Base-by-base conservation (phyloP, 2,797 vertebrate species). In the Mormyrops boulengeri region DNA sequence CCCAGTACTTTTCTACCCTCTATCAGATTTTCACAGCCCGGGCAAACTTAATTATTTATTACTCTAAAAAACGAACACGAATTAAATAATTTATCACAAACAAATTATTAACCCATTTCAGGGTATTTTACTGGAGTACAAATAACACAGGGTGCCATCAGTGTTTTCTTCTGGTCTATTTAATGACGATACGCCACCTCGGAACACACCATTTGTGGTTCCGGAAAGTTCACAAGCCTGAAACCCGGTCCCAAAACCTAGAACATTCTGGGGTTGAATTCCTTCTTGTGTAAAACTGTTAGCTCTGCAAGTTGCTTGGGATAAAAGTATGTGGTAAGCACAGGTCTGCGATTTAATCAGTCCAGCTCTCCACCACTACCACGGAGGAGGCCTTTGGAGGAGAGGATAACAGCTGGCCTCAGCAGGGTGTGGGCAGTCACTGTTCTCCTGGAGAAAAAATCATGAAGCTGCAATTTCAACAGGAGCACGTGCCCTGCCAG, bases 81-180 rank as follows among this genome's bases (percentile, higher is more conserved):
- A 60, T 87, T 19, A 55, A 86, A 53, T 38, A 34, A 55, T 87
- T 87, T 87, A 55, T 52, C 26, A 8, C 26, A 60, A 60, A 50
- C 82, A 85, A 85, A 87, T 57, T 85, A 85, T 49, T 53, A 87
- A n/a, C 26, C 52, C 30, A 52, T 87, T 87, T 87, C 22, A 34
- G 50, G 52, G 44, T 85, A 50, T 49, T 87, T 87, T 57, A n/a
- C 22, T 38, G 30, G 52, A 60, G 30, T 87, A 14, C 53, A 53
- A 30, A 52, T 41, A 60, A 34, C 17, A 30, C 34, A 60, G 53
- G 9, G 34, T 19, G 30, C 2, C 53, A n/a, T 34, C 12, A 30
- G 26, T 34, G 14, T 60, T 57, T 34, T 55, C 12, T 57, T 50
- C 30, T 57, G 53, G 85, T 38, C 47, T 57, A 2, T 57, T 34